These are phyloP conservation scores for Rhyacophila brunnea DNA, from an alignment of 1,140 invertebrate genomes.

Conservation along the genomic window DNA sequence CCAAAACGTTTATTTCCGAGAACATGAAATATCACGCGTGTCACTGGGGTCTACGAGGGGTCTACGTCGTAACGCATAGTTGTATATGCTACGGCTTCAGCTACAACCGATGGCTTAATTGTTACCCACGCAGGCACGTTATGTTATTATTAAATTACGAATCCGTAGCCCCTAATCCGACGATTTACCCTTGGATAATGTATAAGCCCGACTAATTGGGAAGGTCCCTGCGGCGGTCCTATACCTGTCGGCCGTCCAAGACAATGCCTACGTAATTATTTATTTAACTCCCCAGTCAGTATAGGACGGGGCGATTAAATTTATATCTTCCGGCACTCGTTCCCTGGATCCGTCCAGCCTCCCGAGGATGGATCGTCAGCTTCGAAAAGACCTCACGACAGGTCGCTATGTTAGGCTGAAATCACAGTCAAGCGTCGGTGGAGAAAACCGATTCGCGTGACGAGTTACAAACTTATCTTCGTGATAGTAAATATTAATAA, in stretches of 20 bases:
- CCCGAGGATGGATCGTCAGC: neutral
- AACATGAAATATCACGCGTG: no score
- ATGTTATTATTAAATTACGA: conserved; percentile 37
- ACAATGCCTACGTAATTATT: conserved; percentile 30
- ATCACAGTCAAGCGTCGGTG: no score
- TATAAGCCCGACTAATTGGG: conserved; percentile 36
- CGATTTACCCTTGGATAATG: conserved; percentile 35
- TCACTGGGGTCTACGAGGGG: no score
- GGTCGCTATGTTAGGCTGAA: no score
- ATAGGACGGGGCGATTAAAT: conserved; percentile 18
- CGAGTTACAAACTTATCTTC: no score
- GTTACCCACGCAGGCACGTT: conserved; percentile 31
- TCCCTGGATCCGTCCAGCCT: neutral
- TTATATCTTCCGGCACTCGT: conserved; percentile 25
- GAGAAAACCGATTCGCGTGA: no score
- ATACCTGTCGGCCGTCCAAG: conserved; percentile 28
- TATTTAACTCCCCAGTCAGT: conserved; percentile 27
- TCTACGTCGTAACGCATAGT: no score
- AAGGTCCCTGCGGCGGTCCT: conserved; percentile 20
- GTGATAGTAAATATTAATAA: no score
- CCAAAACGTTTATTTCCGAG: no score
- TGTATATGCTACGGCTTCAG: neutral
- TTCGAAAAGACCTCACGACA: no score
- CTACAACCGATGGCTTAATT: conserved; percentile 22
- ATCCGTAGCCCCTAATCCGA: conserved; percentile 34